Conservation (phyloP, 2,888 invertebrate genomes). For the Drosophila gaucha region DNA sequence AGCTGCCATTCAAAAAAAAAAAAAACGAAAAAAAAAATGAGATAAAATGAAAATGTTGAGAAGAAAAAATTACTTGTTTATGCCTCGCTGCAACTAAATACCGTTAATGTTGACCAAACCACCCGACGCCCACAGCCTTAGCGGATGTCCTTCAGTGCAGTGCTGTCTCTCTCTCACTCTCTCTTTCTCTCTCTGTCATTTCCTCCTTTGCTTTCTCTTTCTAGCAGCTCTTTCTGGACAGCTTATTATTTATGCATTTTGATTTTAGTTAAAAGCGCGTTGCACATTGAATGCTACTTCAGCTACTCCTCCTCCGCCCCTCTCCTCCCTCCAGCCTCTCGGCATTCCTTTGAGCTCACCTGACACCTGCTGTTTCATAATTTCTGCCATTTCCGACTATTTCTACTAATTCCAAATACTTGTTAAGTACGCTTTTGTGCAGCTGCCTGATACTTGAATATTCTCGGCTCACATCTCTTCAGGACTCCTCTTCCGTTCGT, state of each 20-base stretch:
- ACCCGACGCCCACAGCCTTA: not conserved
- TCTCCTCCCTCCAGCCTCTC: too few species aligned
- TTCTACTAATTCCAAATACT: slow-evolving; percentile 33
- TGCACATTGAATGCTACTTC: slow-evolving; percentile 41
- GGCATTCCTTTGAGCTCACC: slow-evolving; percentile 7
- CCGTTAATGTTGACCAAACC: slow-evolving; percentile 43
- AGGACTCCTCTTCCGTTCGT: not conserved
- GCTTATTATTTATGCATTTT: slow-evolving; percentile 65
- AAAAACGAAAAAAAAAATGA: not conserved
- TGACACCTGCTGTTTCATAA: slow-evolving; percentile 55
- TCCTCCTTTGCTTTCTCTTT: not conserved
- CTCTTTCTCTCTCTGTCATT: not conserved
- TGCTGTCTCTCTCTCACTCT: not conserved
- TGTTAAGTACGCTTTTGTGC: slow-evolving; percentile 26
- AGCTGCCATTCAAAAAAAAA: slow-evolving; percentile 28
- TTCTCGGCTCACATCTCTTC: not conserved
- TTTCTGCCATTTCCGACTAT: slow-evolving; percentile 29
- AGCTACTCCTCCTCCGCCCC: not conserved
- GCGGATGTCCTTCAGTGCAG: slow-evolving; percentile 32
- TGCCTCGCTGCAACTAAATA: slow-evolving; percentile 50
- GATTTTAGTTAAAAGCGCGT: slow-evolving; percentile 73
- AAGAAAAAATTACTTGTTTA: slow-evolving; percentile 35
- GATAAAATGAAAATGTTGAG: not conserved
- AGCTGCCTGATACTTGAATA: slow-evolving; percentile 13
- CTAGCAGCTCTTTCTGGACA: slow-evolving; percentile 16